These are phyloP conservation scores for Helicoverpa assulta DNA, from an alignment of 2,888 invertebrate species.

Conservation along the genomic window DNA sequence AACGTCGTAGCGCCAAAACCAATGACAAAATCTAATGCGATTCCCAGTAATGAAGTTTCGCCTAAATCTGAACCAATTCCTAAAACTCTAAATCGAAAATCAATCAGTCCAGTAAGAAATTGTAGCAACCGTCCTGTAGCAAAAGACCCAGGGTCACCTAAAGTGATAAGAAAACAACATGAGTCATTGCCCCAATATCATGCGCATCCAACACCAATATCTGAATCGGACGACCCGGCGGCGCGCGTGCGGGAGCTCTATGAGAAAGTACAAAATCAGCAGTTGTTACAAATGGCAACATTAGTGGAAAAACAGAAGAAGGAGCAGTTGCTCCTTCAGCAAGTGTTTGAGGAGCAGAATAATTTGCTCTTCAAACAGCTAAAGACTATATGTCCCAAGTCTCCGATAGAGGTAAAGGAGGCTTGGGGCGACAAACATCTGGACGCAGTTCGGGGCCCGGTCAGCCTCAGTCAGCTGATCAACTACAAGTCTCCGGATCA, in stretches of 20 bases:
- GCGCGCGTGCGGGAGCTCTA: slow-evolving; percentile 82
- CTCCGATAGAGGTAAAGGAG: slow-evolving; percentile 78
- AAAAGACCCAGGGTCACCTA: slow-evolving; percentile 62
- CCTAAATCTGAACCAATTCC: slow-evolving; percentile 44
- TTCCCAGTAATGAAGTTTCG: slow-evolving; percentile 68
- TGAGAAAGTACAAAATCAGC: slow-evolving; percentile 91
- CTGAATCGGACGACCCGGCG: slow-evolving; percentile 80
- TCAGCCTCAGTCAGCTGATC: slow-evolving; percentile 85
- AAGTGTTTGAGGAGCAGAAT: slow-evolving; percentile 92
- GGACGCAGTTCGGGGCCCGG: slow-evolving; percentile 77
- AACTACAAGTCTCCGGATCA: slow-evolving; percentile 73
- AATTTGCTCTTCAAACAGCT: slow-evolving; percentile 88
- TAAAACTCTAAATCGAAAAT: slow-evolving; percentile 67
- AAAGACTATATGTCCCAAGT: slow-evolving; percentile 83
- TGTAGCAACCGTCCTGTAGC: slow-evolving; percentile 58
- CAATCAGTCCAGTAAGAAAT: slow-evolving; percentile 68
- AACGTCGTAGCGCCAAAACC: slow-evolving; percentile 63
- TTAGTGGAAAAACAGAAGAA: slow-evolving; percentile 91
- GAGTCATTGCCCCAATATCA: slow-evolving; percentile 35
- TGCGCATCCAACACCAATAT: slow-evolving; percentile 52
- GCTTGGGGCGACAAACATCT: slow-evolving; percentile 79
- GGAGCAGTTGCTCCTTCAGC: slow-evolving; percentile 91
- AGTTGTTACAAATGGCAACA: slow-evolving; percentile 91
- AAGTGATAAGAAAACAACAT: slow-evolving; percentile 25
- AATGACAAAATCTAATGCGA: slow-evolving; percentile 43